A percentile compares a stretch with the other conserved stretches of the same genome.
These are phyloP conservation scores for Toxotes jaculatrix DNA, from an alignment of 2,113 vertebrate genomes.

Conservation along the genomic window DNA sequence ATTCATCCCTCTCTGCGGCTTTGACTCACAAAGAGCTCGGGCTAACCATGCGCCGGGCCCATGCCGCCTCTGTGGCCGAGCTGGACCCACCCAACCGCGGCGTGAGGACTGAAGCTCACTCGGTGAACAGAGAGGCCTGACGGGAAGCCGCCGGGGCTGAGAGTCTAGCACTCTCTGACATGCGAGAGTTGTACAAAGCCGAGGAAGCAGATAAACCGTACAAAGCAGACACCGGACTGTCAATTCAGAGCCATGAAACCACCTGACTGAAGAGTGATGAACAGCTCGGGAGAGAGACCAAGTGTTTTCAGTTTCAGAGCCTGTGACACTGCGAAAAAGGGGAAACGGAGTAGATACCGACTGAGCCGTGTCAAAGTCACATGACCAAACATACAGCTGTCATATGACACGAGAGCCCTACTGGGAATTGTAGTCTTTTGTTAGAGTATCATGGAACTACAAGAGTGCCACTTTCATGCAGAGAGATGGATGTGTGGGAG, in stretches of 20 bases:
- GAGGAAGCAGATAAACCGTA: too few relatives aligned
- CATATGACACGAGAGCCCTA: conserved; percentile 57
- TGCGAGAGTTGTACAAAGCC: conserved; percentile 6
- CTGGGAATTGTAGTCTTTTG: conserved; percentile 72
- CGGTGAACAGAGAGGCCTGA: conserved; percentile 73
- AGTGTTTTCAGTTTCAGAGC: conserved; percentile 22
- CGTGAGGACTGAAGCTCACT: conserved; percentile 48
- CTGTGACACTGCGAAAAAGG: conserved; percentile 52
- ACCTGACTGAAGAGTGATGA: background rate
- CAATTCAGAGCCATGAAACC: background rate
- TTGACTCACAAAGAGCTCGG: background rate
- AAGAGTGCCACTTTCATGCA: background rate
- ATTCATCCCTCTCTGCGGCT: conserved; percentile 24
- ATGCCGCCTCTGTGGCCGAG: conserved; percentile 59
- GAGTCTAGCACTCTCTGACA: conserved; percentile 38
- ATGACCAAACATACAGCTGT: conserved; percentile 70
- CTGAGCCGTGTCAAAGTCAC: conserved; percentile 65
- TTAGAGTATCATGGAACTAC: background rate
- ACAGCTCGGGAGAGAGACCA: background rate
- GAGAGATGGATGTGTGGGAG: background rate
- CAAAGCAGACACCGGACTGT: background rate
- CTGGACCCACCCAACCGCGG: conserved; percentile 55
- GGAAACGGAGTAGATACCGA: conserved; percentile 27
- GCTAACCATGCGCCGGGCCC: conserved; percentile 43
- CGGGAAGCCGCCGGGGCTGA: conserved; percentile 42